Evolutionary conservation across 2,888 invertebrate genomes (phyloP).

Genomic region (Euphydryas editha): DNA sequence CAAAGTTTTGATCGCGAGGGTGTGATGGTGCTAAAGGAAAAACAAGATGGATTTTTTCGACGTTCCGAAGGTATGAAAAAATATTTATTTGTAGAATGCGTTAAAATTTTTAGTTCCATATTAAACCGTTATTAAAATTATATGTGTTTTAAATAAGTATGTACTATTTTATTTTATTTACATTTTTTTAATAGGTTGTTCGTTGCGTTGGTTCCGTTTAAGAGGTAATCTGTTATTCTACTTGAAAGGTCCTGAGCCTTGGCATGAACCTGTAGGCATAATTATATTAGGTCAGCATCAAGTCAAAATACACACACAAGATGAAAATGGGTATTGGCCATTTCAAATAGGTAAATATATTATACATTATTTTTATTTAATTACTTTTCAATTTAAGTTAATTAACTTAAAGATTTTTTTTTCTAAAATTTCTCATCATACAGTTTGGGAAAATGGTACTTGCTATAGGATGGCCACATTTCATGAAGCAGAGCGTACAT

Average conservation of each 20-base stretch:
- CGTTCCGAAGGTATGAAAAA: conserved; percentile 90
- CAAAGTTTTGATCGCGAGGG: conserved; percentile 97
- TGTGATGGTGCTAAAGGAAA: conserved; percentile 91
- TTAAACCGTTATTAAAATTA: neutral
- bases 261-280: conserved; percentile 94
- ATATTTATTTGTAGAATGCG: neutral
- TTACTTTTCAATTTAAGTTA: conserved; percentile 20
- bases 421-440: neutral
- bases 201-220: conserved; percentile 90
- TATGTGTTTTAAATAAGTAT: neutral
- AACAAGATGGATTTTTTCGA: conserved; percentile 96
- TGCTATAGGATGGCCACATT: conserved; percentile 92
- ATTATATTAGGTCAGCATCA: conserved; percentile 95
- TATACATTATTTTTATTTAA: neutral
- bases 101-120: neutral
- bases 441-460: conserved; percentile 93
- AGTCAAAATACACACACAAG: conserved; percentile 85
- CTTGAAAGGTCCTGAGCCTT: conserved; percentile 94
- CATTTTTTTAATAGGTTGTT: conserved; percentile 54
- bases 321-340: conserved; percentile 89
- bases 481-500: conserved; percentile 90
- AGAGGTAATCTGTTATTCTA: conserved; percentile 97
- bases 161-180: neutral
- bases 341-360: conserved; percentile 88
- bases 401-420: conserved; percentile 37